Base-by-base conservation (phyloP, 2,797 vertebrate species). In the Rhinichthys osculus region DNA sequence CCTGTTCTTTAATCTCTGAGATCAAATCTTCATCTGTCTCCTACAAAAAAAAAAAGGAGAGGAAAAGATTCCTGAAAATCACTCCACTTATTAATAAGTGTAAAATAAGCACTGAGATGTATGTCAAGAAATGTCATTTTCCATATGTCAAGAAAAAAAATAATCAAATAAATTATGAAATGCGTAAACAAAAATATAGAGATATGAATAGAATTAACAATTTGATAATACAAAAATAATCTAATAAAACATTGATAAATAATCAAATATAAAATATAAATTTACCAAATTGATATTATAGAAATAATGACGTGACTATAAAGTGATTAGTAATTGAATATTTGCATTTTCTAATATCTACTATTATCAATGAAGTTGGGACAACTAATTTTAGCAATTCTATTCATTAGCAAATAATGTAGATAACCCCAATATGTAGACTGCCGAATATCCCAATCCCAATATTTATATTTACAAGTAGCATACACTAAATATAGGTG, bases 1-100 rank as follows among this genome's bases (percentile, higher is more conserved):
- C 95, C 91, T 96, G 96, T 87, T 96, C 94, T 0, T 14, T 89
- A 79, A 92, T 87, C n/a, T 92, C 93, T 0, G 88, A 91, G 0
- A 16, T 76, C 3, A 80, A 85, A 54, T 92, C 89, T 0, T 85
- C 73, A 52, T 92, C 89, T 0, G 91, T 90, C 0, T 82, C 83
- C 79, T 93, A 90, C 94, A 95, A 86, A 79, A 14, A 8, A 38
- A 14, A 14, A 35, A 35, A 27, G 7, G 17, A 30, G 30, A 64
- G 10, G 6, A 54, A 59, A 35, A 62, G 8, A 74, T 17, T 16
- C 33, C 8, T 21, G 6, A 66, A 33, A 66, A 66, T 66, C 30
- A 66, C 7, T 27, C 11, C n/a, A 30, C 14, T 27, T 9, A 10
- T 47, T 19, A 47, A 47, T 42, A 42, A 7, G 5, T 38, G 8